These are phyloP conservation scores for Pterocles orientalis DNA, from an alignment of 2,113 vertebrate species.

Conservation along the genomic window DNA sequence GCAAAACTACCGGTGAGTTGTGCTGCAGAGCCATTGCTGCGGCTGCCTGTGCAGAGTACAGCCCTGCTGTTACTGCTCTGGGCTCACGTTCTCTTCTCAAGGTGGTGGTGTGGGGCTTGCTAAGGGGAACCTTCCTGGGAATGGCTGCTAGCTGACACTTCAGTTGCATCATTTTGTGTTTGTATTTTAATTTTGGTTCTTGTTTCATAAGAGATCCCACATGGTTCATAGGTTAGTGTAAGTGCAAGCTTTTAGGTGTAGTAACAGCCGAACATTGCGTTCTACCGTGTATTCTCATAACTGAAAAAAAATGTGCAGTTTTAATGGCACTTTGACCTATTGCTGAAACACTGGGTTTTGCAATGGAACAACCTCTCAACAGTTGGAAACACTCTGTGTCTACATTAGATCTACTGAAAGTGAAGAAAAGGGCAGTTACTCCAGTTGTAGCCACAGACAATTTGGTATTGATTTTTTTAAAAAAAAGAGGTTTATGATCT, in stretches of 20 bases:
- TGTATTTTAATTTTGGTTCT: not conserved
- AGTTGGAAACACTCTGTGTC: conserved; percentile 28
- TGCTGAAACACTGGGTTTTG: conserved; percentile 51
- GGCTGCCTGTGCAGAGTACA: not conserved
- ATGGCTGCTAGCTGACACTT: not conserved
- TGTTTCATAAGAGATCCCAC: not conserved
- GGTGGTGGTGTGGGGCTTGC: not conserved
- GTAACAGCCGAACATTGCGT: not conserved
- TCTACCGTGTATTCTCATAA: not conserved
- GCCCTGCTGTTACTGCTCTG: not conserved
- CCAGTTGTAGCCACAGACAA: not conserved
- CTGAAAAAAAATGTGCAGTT: conserved; percentile 52
- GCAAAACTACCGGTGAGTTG: not conserved
- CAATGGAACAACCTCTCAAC: conserved; percentile 8
- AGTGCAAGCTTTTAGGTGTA: not conserved
- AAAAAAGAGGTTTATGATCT: not conserved
- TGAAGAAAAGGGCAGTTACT: conserved; percentile 34
- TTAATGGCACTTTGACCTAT: conserved; percentile 46
- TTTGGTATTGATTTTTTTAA: not conserved
- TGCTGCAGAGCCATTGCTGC: not conserved
- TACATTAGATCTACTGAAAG: not conserved
- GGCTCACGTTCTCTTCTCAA: not conserved
- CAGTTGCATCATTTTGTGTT: not conserved
- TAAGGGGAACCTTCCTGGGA: not conserved
- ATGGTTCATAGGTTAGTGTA: not conserved